A percentile compares a stretch with the other conserved stretches of the same genome.
Evolutionary conservation across 1,140 invertebrate genomes (phyloP).

Genomic region (Cyclina sinensis): DNA sequence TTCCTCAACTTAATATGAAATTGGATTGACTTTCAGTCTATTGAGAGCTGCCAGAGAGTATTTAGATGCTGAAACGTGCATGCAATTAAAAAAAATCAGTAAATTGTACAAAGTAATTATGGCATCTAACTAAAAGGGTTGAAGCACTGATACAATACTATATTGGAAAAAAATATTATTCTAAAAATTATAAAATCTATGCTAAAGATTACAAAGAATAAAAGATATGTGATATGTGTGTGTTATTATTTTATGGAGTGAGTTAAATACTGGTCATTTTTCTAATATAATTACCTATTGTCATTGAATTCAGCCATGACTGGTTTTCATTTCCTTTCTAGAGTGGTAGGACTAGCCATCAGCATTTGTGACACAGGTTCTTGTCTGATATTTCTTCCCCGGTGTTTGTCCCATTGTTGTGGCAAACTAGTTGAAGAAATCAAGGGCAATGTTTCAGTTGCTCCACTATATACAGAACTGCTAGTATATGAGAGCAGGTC

Average conservation of each 20-base stretch:
- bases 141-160: too few relatives aligned
- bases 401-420: slow-evolving; percentile 1
- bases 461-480: not conserved
- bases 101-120: too few relatives aligned
- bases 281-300: not conserved
- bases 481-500: not conserved
- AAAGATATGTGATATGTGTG: too few relatives aligned
- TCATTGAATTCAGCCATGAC: not conserved
- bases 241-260: too few relatives aligned
- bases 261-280: too few relatives aligned
- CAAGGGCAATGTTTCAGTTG: not conserved
- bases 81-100: not conserved
- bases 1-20: not conserved
- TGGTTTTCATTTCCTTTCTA: not conserved
- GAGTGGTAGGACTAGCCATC: too few relatives aligned
- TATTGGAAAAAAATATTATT: too few relatives aligned
- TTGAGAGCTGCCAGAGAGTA: not conserved
- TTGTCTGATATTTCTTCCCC: not conserved
- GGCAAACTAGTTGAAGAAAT: not conserved
- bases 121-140: too few relatives aligned
- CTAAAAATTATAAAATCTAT: too few relatives aligned
- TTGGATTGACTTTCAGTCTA: not conserved
- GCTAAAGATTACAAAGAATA: too few relatives aligned
- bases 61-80: not conserved
- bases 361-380: not conserved